A percentile compares a stretch with the other conserved stretches of the same genome.
Evolutionary conservation across 2,797 vertebrate species (phyloP).

Genomic region (Tapirus indicus): DNA sequence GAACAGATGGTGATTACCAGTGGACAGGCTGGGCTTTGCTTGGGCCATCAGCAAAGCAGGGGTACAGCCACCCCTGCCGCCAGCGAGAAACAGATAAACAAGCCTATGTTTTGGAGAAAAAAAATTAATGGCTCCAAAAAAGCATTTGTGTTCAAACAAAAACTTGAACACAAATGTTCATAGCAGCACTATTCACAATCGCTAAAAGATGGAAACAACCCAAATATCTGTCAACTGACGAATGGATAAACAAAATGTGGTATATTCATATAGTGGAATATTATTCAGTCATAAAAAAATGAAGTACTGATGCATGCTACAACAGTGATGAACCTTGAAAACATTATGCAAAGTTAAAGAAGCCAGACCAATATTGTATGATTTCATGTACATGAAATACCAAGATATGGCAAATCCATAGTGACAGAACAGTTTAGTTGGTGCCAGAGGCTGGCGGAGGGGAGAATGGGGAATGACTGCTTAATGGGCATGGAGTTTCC

Average conservation of each 20-base stretch:
- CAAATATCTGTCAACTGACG: background rate
- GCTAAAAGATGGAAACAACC: background rate
- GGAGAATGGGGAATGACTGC: background rate
- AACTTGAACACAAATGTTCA: background rate
- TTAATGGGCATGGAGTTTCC: background rate
- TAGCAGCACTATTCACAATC: background rate
- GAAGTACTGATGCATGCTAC: background rate
- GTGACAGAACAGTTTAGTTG: background rate
- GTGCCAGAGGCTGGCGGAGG: background rate
- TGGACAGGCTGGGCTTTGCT: background rate
- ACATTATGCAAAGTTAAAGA: background rate
- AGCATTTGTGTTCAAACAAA: conserved; percentile 38
- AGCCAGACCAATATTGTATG: background rate
- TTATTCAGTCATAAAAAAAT: background rate
- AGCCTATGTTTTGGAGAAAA: conserved; percentile 18
- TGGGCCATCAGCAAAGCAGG: background rate
- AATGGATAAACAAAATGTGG: background rate
- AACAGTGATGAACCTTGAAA: background rate
- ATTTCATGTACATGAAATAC: background rate
- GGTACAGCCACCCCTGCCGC: background rate
- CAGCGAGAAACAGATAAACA: conserved; percentile 53
- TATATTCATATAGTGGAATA: background rate
- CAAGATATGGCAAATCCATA: background rate
- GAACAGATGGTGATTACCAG: background rate
- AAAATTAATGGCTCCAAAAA: conserved; percentile 43